Percentiles rank a stretch among this genome's conserved stretches.
phyloP scores from a whole-genome alignment of 1,140 invertebrate genomes.

The Meloidogyne floridensis region DNA sequence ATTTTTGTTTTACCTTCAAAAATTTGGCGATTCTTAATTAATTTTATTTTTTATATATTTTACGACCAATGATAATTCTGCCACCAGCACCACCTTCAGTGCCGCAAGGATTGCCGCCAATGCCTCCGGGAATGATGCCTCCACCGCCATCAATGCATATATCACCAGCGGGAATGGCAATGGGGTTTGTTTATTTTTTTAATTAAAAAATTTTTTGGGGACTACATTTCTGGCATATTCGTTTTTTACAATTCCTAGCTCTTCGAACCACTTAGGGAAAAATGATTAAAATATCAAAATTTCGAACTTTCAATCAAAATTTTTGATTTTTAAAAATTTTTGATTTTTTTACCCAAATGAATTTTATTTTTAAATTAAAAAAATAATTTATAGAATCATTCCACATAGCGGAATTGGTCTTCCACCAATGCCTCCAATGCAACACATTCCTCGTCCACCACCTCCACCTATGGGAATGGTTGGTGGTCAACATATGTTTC shows the following conservation, averaged over 20 bases:
- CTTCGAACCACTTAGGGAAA: too few species aligned
- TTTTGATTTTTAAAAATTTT: too few species aligned
- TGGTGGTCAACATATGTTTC: slow-evolving; percentile 31
- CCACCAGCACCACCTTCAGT: slow-evolving; percentile 34
- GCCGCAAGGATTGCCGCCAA: slow-evolving; percentile 31
- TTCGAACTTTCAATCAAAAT: too few species aligned
- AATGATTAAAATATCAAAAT: too few species aligned
- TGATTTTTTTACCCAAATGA: too few species aligned
- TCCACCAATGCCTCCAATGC: slow-evolving; percentile 45
- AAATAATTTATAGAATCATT: background rate
- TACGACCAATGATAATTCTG: slow-evolving; percentile 28
- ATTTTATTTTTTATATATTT: background rate
- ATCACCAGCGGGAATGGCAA: slow-evolving; percentile 19
- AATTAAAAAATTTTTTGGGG: background rate
- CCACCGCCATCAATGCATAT: slow-evolving; percentile 34
- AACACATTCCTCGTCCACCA: slow-evolving; percentile 16
- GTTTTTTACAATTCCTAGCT: too few species aligned
- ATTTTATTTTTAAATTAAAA: too few species aligned
- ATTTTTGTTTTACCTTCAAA: too few species aligned
- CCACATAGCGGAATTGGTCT: slow-evolving; percentile 20
- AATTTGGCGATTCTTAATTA: too few species aligned
- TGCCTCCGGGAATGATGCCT: slow-evolving; percentile 37
- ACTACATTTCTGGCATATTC: too few species aligned
- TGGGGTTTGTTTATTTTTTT: slow-evolving; percentile 17
- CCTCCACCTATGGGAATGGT: slow-evolving; percentile 21